Evolutionary conservation across 23 tunicate genomes (phyloP).

Genomic region (Halocynthia roretzi): DNA sequence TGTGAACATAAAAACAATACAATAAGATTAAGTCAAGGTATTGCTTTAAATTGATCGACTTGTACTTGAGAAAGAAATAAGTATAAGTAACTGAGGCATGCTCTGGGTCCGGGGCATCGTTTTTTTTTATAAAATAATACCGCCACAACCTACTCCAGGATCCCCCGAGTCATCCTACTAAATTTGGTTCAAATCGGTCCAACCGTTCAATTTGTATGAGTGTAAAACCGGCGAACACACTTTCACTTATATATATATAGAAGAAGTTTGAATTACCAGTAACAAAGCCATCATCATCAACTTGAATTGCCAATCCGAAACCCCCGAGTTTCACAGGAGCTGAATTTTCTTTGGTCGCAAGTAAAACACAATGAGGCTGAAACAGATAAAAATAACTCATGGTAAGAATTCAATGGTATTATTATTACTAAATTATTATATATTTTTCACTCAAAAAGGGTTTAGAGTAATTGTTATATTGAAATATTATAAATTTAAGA

Average conservation of each 20-base stretch:
- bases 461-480: too few relatives aligned
- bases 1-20: neutral
- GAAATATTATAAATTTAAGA: too few relatives aligned
- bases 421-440: too few relatives aligned
- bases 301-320: slow-evolving; percentile 78
- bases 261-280: slow-evolving; percentile 24
- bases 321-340: slow-evolving; percentile 96
- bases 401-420: neutral
- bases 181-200: neutral
- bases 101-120: neutral
- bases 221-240: neutral
- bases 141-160: neutral
- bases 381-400: neutral
- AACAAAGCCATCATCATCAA: slow-evolving; percentile 60
- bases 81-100: neutral
- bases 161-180: neutral
- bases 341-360: slow-evolving; percentile 73
- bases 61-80: neutral
- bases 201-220: neutral
- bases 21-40: neutral
- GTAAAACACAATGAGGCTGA: slow-evolving; percentile 83
- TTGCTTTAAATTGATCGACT: neutral
- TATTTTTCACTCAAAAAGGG: too few relatives aligned
- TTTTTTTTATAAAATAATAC: neutral
- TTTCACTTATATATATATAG: neutral